Evolutionary conservation across 2,797 vertebrate genomes (phyloP).

Genomic region (Muscicapa striata): DNA sequence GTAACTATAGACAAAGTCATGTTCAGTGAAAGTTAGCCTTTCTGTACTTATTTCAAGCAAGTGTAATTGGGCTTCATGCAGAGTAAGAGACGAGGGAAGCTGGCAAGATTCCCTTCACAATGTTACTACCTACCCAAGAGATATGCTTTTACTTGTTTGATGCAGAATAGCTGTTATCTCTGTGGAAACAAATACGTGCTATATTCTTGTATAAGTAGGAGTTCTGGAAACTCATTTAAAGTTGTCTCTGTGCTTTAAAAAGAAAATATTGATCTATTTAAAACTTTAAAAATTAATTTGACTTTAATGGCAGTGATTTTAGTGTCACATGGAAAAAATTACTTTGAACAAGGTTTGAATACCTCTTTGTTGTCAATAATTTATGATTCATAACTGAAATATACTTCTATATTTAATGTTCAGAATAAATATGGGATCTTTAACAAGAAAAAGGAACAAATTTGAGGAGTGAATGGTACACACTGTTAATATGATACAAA

Average conservation of each 20-base stretch:
- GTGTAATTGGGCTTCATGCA: not conserved
- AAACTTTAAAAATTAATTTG: conserved; percentile 24
- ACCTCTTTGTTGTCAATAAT: not conserved
- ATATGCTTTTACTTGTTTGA: not conserved
- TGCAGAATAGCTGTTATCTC: not conserved
- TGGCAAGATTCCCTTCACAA: not conserved
- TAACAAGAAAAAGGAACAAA: not conserved
- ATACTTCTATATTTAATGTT: conserved; percentile 12
- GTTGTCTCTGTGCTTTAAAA: not conserved
- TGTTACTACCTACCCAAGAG: not conserved
- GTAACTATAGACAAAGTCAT: not conserved
- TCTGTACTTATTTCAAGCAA: not conserved
- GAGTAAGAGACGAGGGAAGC: not conserved
- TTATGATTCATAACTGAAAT: conserved; percentile 17
- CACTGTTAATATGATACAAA: not conserved
- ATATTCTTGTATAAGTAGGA: not conserved
- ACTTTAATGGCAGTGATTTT: conserved; percentile 25
- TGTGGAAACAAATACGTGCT: not conserved
- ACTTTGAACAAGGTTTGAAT: conserved; percentile 3
- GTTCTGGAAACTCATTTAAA: conserved; percentile 2
- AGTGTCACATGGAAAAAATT: not conserved
- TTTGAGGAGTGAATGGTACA: not conserved
- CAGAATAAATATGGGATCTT: conserved; percentile 20
- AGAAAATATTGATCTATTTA: conserved; percentile 4
- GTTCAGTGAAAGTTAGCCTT: not conserved